phyloP scores from a whole-genome alignment of 2,888 invertebrate species.

The Hirtodrosophila cameraria region DNA sequence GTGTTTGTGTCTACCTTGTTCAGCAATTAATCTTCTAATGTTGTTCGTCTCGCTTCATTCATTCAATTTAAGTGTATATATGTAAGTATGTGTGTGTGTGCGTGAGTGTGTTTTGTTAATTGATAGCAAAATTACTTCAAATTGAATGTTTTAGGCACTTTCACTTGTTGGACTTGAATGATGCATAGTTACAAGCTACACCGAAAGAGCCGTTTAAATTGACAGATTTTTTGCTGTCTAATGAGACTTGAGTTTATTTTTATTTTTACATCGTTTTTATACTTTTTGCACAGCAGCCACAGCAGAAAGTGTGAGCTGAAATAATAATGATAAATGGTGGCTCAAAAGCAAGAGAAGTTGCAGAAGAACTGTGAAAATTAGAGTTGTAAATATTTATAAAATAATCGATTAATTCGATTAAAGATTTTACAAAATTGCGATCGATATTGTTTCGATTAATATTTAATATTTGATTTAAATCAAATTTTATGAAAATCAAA shows the following conservation, averaged over 20 bases:
- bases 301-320: conserved; percentile 45
- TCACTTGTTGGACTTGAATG: conserved; percentile 58
- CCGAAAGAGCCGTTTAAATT: conserved; percentile 56
- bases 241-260: conserved; percentile 37
- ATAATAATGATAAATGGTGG: conserved; percentile 54
- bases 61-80: conserved; percentile 13
- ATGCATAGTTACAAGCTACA: conserved; percentile 35
- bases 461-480: no score
- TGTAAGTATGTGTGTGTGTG: neutral
- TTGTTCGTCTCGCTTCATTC: conserved; percentile 34
- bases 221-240: conserved; percentile 50
- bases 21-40: conserved; percentile 66
- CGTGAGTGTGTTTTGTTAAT: conserved; percentile 63
- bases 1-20: conserved; percentile 26
- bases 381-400: neutral
- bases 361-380: neutral
- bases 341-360: conserved; percentile 17
- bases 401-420: no score
- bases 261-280: conserved; percentile 5
- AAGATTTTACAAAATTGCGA: no score
- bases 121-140: conserved; percentile 76
- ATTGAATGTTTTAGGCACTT: conserved; percentile 74
- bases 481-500: no score
- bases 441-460: no score
- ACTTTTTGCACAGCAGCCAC: conserved; percentile 33